Percentiles rank a stretch among this genome's conserved stretches.
Conservation (phyloP, 2,888 invertebrate genomes). For the Trachelus tabidus region DNA sequence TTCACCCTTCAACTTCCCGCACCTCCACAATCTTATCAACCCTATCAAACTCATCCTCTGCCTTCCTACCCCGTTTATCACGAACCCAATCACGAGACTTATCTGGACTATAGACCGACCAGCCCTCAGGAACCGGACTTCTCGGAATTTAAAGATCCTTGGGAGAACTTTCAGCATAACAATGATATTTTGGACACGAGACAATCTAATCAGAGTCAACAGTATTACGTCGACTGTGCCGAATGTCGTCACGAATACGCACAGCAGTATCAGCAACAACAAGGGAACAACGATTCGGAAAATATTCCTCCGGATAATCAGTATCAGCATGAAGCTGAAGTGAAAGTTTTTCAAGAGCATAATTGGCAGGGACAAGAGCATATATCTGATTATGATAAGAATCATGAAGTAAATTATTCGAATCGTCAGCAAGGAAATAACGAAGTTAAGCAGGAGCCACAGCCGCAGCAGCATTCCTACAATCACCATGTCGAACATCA, state of each 20-base stretch:
- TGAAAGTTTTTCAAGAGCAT: background rate
- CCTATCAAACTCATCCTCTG: background rate
- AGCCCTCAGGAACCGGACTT: constrained; percentile 44
- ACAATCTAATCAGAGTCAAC: background rate
- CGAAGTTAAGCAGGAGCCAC: background rate
- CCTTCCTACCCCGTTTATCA: constrained; percentile 20
- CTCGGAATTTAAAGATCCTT: constrained; percentile 75
- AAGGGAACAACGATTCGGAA: constrained; percentile 12
- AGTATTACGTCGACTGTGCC: background rate
- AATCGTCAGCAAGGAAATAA: background rate
- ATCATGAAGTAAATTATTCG: background rate
- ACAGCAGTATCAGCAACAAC: background rate
- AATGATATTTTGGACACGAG: background rate
- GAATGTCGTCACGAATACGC: background rate
- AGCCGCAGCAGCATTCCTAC: background rate
- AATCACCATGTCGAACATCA: background rate
- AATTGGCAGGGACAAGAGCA: background rate
- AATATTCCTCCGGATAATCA: constrained; percentile 10
- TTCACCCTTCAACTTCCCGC: constrained; percentile 28
- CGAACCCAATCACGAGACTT: constrained; percentile 32
- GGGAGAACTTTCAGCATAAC: constrained; percentile 75
- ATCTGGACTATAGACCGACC: constrained; percentile 30
- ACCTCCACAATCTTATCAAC: constrained; percentile 8
- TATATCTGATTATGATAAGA: background rate
- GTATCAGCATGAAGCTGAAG: background rate